Evolutionary conservation across 2,797 vertebrate genomes (phyloP), one percentile per base, ranked within the genome.

Genomic region (Karalla daura): DNA sequence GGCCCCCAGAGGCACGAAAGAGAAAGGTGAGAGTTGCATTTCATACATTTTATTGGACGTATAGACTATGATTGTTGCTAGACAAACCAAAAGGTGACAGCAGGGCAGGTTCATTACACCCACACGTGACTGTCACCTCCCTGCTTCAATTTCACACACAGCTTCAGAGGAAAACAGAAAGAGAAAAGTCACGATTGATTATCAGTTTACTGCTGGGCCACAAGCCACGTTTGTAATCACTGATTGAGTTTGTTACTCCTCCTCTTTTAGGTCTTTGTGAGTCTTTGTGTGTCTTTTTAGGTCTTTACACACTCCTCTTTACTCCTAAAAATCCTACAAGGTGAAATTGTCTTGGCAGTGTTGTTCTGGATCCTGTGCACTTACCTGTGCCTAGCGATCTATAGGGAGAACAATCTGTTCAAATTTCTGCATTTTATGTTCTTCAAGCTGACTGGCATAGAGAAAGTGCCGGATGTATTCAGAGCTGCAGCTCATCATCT

Each of bases 191-290:
- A 44, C 37, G 84, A 86, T 70, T 83, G 75, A 88, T 88, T 78
- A 85, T 76, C 70, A 76, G 59, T 81, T 86, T 59, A 69, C 74
- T 59, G 66, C 28, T 40, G 49, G 40, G 64, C 66, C 61, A 56
- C 44, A 47, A 73, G 58, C 69, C 65, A 47, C 69, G 47, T 74
- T 87, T 74, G 67, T 56, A 80, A 71, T 81, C 62, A 75, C 43
- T 74, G 70, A 80, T 55, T 67, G 55, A 71, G 77, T 81, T 80
- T 81, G 71, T 80, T 73, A 23, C 39, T 63, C 70, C 41, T 51
- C 23, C 28, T 55, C 65, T 56, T n/a, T 74, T 45, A 50, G 56
- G 60, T 53, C 39, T 71, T 49, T 40, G 45, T 56, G 52, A 79
- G 74, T 46, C n/a, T n/a, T n/a, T n/a, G n/a, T n/a, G n/a, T n/a